Conservation (phyloP, 2,113 vertebrate genomes). For the Calidris pygmaea region DNA sequence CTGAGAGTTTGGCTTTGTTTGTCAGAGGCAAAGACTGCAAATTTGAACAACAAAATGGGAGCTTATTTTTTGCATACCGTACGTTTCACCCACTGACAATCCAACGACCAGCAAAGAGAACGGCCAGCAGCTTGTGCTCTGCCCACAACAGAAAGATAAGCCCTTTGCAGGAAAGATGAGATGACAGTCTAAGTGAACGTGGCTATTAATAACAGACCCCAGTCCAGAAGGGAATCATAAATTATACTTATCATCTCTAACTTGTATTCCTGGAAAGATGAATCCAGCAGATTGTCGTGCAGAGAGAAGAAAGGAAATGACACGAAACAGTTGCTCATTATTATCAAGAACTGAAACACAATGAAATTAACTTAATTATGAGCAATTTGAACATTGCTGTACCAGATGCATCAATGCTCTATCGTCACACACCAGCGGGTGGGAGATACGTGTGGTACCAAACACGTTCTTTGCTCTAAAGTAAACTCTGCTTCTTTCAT, state of each 20-base stretch:
- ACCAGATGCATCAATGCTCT: not conserved
- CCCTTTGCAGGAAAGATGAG: not conserved
- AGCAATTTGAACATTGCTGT: not conserved
- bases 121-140: not conserved
- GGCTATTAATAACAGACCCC: conserved; percentile 24
- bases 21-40: not conserved
- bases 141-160: not conserved
- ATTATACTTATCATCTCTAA: conserved; percentile 8
- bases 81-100: not conserved
- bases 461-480: not conserved
- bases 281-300: not conserved
- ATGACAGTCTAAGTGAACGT: not conserved
- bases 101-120: not conserved
- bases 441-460: not conserved
- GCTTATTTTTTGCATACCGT: not conserved
- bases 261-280: conserved; percentile 1
- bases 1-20: not conserved
- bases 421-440: rapidly evolving
- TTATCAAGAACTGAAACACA: not conserved
- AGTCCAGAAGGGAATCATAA: conserved; percentile 5
- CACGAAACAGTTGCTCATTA: not conserved
- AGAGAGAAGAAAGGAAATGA: not conserved
- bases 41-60: not conserved
- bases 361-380: not conserved
- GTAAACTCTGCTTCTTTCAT: not conserved